Conservation (phyloP, 2,888 invertebrate species). For the Sarcophaga carnaria region DNA sequence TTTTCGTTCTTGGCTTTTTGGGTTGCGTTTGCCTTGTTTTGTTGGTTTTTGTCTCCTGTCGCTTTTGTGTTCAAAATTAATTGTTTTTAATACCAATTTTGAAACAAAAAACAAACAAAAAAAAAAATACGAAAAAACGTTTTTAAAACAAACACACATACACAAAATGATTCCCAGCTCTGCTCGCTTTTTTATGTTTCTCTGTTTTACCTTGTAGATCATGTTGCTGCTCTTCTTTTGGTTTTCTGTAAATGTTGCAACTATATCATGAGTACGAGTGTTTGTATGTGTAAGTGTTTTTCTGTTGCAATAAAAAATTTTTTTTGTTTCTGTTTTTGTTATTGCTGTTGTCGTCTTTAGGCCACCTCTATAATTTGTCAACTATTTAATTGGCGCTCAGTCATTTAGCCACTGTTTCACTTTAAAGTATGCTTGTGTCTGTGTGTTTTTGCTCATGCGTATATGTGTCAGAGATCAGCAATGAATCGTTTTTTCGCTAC, state of each 20-base stretch:
- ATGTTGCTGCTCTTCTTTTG: slow-evolving; percentile 11
- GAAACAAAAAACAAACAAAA: slow-evolving; percentile 22
- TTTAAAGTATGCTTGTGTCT: slow-evolving; percentile 24
- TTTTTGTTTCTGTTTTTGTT: background rate
- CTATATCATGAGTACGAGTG: slow-evolving; percentile 66
- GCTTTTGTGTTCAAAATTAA: slow-evolving; percentile 67
- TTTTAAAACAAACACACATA: background rate
- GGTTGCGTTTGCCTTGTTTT: background rate
- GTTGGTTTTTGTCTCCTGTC: slow-evolving; percentile 52
- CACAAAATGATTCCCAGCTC: slow-evolving; percentile 17
- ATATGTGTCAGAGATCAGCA: background rate
- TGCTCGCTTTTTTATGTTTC: slow-evolving; percentile 55
- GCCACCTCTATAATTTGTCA: slow-evolving; percentile 75
- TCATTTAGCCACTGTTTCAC: slow-evolving; percentile 69
- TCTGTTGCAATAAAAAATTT: slow-evolving; percentile 64
- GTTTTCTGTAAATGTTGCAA: slow-evolving; percentile 59
- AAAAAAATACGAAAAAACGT: background rate
- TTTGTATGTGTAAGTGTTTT: background rate
- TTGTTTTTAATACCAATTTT: slow-evolving; percentile 67
- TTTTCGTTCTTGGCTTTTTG: slow-evolving; percentile 35
- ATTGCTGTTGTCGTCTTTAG: slow-evolving; percentile 55
- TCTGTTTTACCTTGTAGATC: slow-evolving; percentile 4
- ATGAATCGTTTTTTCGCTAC: no score
- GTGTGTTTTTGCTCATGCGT: slow-evolving; percentile 48
- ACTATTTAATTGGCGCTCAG: slow-evolving; percentile 76